Evolutionary conservation across 2,113 vertebrate genomes (phyloP), one percentile per base, ranked within the genome.

Genomic region (Prietella phreatophila): DNA sequence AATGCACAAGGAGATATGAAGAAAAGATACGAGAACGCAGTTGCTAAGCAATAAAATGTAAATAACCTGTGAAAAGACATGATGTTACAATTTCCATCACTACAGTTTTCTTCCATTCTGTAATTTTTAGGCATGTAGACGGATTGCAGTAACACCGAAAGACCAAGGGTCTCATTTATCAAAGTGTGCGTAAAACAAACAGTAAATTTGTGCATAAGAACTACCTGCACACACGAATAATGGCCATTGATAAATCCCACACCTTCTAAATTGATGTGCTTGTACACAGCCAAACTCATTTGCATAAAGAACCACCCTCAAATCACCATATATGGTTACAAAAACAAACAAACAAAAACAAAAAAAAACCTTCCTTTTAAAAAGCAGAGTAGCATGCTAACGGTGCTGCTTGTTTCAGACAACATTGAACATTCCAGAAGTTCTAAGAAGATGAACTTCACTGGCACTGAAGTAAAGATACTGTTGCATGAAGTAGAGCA

Each of bases 41-140:
- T 79, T 79, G 76, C 50, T 79, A 19, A 79, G 76, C 76, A 55
- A 79, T 79, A 79, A 79, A 79, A 79, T 79, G 27, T 33, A 55
- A 79, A 55, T 79, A 15, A 55, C 6, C 27, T 55, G 27, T 30
- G 47, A 50, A 78, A 50, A 47, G 22, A 50, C 42, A 27, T 50
- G 73, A 11, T 5, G 47, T 8, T 47, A 47, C 47, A 47, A 1
- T 50, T 78, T 25, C 42, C 14, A 50, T 50, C 42, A 4, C 22
- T 14, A 50, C 11, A 50, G 5, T 42, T 42, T 75, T 10, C 19
- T 25, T 22, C 71, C 39, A 27, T 78, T 78, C 73, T 78, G 73
- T 15, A 13, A 50, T 47, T 5, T 78, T 27, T 42, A 42, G 36
- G 8, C 36, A 22, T 47, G 30, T 3, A 73, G 69, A 73, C 39